These are phyloP conservation scores for Horisme vitalbata DNA, from an alignment of 2,888 invertebrate genomes.

Conservation along the genomic window DNA sequence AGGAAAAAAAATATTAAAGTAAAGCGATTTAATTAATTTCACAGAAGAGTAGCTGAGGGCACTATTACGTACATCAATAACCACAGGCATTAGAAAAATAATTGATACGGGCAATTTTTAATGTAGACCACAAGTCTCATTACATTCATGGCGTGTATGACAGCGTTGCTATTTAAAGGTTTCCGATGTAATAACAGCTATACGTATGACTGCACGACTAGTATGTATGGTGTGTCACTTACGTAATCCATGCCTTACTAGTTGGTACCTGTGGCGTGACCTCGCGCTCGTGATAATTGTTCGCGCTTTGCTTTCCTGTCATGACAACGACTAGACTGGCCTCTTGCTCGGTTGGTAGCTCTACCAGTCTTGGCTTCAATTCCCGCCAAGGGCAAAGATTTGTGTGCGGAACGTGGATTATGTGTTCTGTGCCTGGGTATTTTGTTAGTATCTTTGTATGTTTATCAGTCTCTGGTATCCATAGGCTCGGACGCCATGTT, in stretches of 20 bases:
- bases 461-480: too few species aligned
- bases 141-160: slow-evolving; percentile 25
- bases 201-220: slow-evolving; percentile 24
- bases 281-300: slow-evolving; percentile 48
- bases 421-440: too few species aligned
- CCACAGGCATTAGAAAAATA: slow-evolving; percentile 8
- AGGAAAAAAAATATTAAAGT: neutral
- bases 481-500: too few species aligned
- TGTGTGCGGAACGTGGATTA: too few species aligned
- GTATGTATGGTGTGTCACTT: slow-evolving; percentile 48
- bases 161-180: slow-evolving; percentile 30
- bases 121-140: slow-evolving; percentile 22
- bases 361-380: too few species aligned
- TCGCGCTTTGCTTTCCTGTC: slow-evolving; percentile 26
- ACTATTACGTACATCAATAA: slow-evolving; percentile 8
- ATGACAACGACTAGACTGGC: slow-evolving; percentile 6
- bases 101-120: slow-evolving; percentile 18
- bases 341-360: too few species aligned
- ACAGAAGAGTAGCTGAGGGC: slow-evolving; percentile 9
- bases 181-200: slow-evolving; percentile 32
- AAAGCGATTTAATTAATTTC: neutral
- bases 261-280: slow-evolving; percentile 43
- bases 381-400: too few species aligned
- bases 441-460: too few species aligned
- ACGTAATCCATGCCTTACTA: slow-evolving; percentile 45